Conservation (phyloP, 2,888 invertebrate genomes). For the Eutolmus rufibarbis region DNA sequence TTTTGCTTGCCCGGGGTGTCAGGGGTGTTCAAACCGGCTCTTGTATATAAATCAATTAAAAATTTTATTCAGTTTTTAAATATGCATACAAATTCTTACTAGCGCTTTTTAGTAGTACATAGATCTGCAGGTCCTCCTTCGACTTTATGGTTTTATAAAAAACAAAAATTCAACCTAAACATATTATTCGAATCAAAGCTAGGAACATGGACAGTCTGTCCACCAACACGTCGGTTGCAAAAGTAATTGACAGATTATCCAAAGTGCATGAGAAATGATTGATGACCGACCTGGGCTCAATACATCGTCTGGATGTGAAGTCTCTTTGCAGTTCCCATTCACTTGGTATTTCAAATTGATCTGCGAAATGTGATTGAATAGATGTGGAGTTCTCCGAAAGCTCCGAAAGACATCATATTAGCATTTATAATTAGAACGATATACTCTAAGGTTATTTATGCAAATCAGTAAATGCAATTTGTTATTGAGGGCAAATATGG, state of each 20-base stretch:
- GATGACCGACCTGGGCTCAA: not conserved
- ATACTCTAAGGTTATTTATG: not conserved
- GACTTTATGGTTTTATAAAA: not conserved
- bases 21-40: no score
- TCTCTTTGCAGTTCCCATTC: slow-evolving; percentile 38
- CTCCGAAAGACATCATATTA: not conserved
- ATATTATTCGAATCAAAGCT: not conserved
- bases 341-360: slow-evolving; percentile 48
- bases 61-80: no score
- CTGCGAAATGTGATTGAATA: slow-evolving; percentile 14
- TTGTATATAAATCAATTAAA: no score
- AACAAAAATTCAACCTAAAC: not conserved
- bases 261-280: slow-evolving; percentile 8
- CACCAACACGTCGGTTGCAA: not conserved
- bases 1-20: no score
- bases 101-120: no score
- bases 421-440: not conserved
- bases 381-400: not conserved
- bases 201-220: not conserved
- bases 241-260: slow-evolving; percentile 12
- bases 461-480: not conserved
- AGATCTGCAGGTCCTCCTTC: no score
- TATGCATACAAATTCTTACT: no score
- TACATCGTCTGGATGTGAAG: not conserved
- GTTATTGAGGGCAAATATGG: not conserved